These are phyloP conservation scores for Chaetorhynchus papuensis DNA, from an alignment of 2,113 vertebrate species.

Conservation along the genomic window DNA sequence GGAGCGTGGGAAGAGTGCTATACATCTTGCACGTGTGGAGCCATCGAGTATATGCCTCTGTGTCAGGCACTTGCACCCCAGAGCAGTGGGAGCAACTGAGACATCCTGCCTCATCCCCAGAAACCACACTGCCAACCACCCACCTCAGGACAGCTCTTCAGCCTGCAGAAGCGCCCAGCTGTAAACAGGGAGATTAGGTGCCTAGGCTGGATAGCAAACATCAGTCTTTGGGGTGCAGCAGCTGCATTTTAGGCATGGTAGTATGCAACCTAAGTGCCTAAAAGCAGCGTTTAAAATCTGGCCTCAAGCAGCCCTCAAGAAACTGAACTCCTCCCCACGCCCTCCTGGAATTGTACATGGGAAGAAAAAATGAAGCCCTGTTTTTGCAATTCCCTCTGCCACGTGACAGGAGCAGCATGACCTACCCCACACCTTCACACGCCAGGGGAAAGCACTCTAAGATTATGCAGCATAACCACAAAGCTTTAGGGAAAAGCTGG, in stretches of 20 bases:
- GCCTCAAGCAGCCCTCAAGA: background rate
- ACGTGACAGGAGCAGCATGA: fast-evolving
- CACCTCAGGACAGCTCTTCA: background rate
- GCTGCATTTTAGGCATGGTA: background rate
- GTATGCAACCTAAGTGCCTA: background rate
- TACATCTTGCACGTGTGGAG: background rate
- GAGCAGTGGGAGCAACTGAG: background rate
- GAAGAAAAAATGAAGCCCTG: background rate
- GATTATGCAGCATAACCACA: fast-evolving
- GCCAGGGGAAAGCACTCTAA: background rate
- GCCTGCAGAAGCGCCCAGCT: background rate
- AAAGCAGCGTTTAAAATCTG: background rate
- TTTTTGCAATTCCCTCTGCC: background rate
- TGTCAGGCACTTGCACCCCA: background rate
- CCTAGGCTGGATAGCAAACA: background rate
- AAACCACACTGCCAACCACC: background rate
- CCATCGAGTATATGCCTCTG: background rate
- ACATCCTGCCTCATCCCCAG: background rate
- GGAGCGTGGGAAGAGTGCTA: background rate
- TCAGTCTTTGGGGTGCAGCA: background rate
- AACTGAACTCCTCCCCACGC: fast-evolving
- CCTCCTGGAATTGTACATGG: background rate
- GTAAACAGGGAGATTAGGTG: background rate
- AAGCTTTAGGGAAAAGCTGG: background rate
- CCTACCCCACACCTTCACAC: fast-evolving